phyloP scores from a whole-genome alignment of 2,888 invertebrate species.

The Entomobrya multifasciata region DNA sequence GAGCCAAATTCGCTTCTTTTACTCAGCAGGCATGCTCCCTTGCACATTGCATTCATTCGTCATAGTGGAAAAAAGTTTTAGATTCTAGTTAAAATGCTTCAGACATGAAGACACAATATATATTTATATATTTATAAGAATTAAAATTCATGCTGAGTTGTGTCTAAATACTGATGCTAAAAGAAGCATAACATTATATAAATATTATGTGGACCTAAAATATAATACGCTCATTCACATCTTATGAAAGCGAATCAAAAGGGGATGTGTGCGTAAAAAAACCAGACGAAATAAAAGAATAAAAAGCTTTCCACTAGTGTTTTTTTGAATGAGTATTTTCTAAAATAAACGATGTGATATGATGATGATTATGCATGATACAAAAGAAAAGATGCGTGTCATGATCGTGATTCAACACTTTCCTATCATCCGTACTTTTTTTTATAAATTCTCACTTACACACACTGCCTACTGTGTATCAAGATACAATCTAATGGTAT shows the following conservation, averaged over 20 bases:
- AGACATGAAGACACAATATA: too few species aligned
- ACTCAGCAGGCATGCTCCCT: constrained; percentile 63
- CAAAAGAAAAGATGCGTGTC: constrained; percentile 69
- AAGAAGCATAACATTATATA: background rate
- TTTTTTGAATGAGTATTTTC: constrained; percentile 59
- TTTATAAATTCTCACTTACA: too few species aligned
- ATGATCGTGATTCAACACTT: constrained; percentile 71
- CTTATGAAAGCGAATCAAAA: constrained; percentile 23
- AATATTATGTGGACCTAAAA: background rate
- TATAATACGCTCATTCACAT: constrained; percentile 5
- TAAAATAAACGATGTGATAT: constrained; percentile 20
- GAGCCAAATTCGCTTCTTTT: constrained; percentile 25
- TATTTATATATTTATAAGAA: background rate
- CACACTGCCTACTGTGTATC: background rate
- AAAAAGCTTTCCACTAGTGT: background rate
- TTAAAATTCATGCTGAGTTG: background rate
- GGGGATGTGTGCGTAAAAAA: constrained; percentile 47
- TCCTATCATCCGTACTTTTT: constrained; percentile 45
- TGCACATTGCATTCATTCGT: constrained; percentile 36
- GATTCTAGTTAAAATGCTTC: too few species aligned
- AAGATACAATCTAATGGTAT: background rate
- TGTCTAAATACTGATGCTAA: background rate
- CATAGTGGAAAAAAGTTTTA: constrained; percentile 15
- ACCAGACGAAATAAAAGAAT: constrained; percentile 23
- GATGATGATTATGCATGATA: constrained; percentile 60